Conservation (phyloP, 2,888 invertebrate species). For the Thelaira solivaga region DNA sequence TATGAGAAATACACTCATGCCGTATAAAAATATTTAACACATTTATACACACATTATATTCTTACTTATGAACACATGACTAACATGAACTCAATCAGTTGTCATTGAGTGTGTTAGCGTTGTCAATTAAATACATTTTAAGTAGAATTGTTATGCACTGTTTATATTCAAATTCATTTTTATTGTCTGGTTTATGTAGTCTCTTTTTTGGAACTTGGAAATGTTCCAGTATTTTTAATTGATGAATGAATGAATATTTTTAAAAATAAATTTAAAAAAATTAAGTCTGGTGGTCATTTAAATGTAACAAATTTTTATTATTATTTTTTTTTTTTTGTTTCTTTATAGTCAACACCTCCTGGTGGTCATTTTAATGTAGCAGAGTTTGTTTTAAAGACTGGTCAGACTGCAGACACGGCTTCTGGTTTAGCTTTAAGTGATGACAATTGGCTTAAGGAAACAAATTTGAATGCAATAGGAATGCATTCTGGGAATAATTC, state of each 20-base stretch:
- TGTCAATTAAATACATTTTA: slow-evolving; percentile 51
- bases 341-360: slow-evolving; percentile 43
- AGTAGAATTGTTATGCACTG: slow-evolving; percentile 16
- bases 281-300: not conserved
- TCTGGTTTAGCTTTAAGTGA: slow-evolving; percentile 26
- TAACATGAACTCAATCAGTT: slow-evolving; percentile 33
- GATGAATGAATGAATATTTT: too few species aligned
- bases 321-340: slow-evolving; percentile 4
- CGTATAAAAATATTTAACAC: too few species aligned
- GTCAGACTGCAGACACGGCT: not conserved
- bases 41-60: not conserved
- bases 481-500: slow-evolving; percentile 37
- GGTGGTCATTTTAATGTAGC: slow-evolving; percentile 36
- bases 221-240: slow-evolving; percentile 51
- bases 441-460: slow-evolving; percentile 24
- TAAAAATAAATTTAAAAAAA: not conserved
- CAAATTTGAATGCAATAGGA: slow-evolving; percentile 46
- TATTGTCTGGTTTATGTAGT: slow-evolving; percentile 3
- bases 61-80: not conserved
- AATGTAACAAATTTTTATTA: slow-evolving; percentile 40
- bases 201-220: slow-evolving; percentile 31
- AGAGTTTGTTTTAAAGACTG: slow-evolving; percentile 27
- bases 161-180: slow-evolving; percentile 2
- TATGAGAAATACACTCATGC: too few species aligned
- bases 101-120: slow-evolving; percentile 11